Conservation (phyloP, 1,140 invertebrate species). For the Drosophila willistoni region DNA sequence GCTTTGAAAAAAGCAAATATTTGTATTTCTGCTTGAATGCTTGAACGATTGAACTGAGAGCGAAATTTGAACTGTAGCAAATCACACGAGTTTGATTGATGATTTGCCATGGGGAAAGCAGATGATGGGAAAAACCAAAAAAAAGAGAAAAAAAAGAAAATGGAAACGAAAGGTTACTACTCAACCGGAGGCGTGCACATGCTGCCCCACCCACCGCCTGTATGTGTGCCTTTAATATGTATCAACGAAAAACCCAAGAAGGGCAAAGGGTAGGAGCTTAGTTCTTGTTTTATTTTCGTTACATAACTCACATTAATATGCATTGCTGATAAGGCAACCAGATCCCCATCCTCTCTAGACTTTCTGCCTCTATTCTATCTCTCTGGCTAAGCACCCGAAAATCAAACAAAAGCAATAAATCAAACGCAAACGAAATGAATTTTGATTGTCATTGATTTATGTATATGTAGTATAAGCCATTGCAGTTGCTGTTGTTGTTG, state of each 20-base stretch:
- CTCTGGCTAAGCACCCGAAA: constrained; percentile 33
- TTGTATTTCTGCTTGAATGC: constrained; percentile 77
- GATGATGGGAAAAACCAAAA: constrained; percentile 29
- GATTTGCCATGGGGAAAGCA: constrained; percentile 60
- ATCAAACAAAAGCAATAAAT: constrained; percentile 81
- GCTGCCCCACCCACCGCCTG: constrained; percentile 20
- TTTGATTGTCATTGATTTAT: constrained; percentile 82
- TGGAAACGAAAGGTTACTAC: constrained; percentile 47
- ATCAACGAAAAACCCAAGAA: constrained; percentile 28
- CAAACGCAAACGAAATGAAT: constrained; percentile 75
- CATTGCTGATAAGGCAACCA: constrained; percentile 63
- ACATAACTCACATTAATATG: constrained; percentile 72
- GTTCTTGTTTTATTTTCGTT: constrained; percentile 47
- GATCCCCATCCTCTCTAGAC: not conserved
- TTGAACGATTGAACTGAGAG: constrained; percentile 78
- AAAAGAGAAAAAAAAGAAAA: constrained; percentile 18
- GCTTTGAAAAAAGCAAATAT: constrained; percentile 72
- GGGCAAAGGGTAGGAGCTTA: constrained; percentile 31
- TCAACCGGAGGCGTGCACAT: constrained; percentile 51
- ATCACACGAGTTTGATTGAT: constrained; percentile 80
- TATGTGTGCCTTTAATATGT: constrained; percentile 60
- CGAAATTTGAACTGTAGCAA: constrained; percentile 80
- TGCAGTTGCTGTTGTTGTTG: constrained; percentile 45
- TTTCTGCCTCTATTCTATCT: not conserved
- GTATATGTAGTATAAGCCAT: constrained; percentile 50